Base-by-base conservation (phyloP, 2,797 vertebrate genomes). In the Halcyon leucocephala region DNA sequence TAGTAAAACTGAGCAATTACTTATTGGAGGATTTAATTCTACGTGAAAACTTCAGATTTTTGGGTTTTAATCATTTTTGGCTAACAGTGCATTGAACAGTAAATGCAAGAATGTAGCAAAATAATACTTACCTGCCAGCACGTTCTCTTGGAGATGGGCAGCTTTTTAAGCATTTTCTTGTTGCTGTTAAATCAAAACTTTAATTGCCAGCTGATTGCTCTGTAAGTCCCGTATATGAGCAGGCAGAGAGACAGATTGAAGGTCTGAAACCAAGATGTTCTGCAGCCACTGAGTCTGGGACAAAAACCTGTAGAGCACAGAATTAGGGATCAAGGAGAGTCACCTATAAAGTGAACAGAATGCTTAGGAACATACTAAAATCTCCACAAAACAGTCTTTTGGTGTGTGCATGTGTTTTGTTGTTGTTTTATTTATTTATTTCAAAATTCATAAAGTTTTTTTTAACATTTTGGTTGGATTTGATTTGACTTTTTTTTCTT, bases 391-490 rank as follows among this genome's bases (percentile, higher is more conserved):
- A 85, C 66, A 94, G 94, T 90, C 69, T 5, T 90, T 82, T 95
- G 90, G 83, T 93, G 95, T 96, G 70, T 95, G 95, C 96, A 97
- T 96, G 96, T 93, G 67, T 95, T 96, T 86, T 90, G 90, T 82
- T 93, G 70, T 79, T 94, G 11, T 73, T 84, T 70, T 84, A 29
- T 74, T 65, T 18, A 89, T 24, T 58, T 37, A 60, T 93, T 97
- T 96, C 76, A 85, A 37, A 82, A 57, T 90, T 94, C 86, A 95
- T 88, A 16, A 64, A 67, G 61, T 89, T 92, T 79, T 51, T 51
- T 90, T 92, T 91, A 83, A 71, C 89, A 52, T 96, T 96, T 94
- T 79, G 79, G 35, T 95, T 96, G 95, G 60, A 41, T 94, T 89
- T 96, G 58, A 83, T 35, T 97, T 93, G 25, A 88, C 35, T 51